Percentiles rank a stretch among this genome's conserved stretches.
These are phyloP conservation scores for Paedocypris micromegethes DNA, from an alignment of 2,797 vertebrate species.

Conservation along the genomic window DNA sequence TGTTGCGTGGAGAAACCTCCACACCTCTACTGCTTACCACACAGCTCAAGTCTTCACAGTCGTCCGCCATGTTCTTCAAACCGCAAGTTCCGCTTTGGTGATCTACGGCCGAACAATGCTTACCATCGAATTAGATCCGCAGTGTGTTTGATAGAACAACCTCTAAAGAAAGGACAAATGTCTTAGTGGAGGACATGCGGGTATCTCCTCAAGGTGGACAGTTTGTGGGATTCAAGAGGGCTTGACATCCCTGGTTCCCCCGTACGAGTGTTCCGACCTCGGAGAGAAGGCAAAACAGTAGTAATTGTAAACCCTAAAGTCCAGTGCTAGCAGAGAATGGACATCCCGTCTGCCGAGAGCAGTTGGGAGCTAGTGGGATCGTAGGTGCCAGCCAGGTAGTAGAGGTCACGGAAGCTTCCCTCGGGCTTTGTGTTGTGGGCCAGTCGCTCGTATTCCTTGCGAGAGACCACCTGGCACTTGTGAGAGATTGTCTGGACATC, in stretches of 20 bases:
- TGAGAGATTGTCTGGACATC: slow-evolving; percentile 99
- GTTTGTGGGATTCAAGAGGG: slow-evolving; percentile 18
- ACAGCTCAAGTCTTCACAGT: slow-evolving; percentile 57
- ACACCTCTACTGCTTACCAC: slow-evolving; percentile 48
- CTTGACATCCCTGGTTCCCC: slow-evolving; percentile 1
- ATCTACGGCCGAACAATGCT: slow-evolving; percentile 48
- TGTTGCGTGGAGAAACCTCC: slow-evolving; percentile 45
- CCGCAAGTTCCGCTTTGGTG: slow-evolving; percentile 56
- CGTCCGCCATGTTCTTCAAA: slow-evolving; percentile 56
- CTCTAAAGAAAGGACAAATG: slow-evolving; percentile 28
- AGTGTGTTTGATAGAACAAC: slow-evolving; percentile 18
- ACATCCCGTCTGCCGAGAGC: slow-evolving; percentile 88
- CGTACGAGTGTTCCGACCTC: background rate
- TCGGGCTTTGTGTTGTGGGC: slow-evolving; percentile 86
- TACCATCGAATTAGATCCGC: slow-evolving; percentile 35
- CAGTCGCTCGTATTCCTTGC: slow-evolving; percentile 93
- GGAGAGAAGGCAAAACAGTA: slow-evolving; percentile 58
- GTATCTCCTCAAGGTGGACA: slow-evolving; percentile 1
- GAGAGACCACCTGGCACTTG: slow-evolving; percentile 94
- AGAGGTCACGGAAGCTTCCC: slow-evolving; percentile 77
- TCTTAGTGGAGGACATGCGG: slow-evolving; percentile 26
- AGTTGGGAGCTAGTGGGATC: slow-evolving; percentile 95
- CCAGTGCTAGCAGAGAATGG: slow-evolving; percentile 81
- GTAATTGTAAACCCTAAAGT: slow-evolving; percentile 54
- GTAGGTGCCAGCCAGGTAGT: slow-evolving; percentile 96